Conservation (phyloP, 2,888 invertebrate genomes). For the Cistogaster globosa region DNA sequence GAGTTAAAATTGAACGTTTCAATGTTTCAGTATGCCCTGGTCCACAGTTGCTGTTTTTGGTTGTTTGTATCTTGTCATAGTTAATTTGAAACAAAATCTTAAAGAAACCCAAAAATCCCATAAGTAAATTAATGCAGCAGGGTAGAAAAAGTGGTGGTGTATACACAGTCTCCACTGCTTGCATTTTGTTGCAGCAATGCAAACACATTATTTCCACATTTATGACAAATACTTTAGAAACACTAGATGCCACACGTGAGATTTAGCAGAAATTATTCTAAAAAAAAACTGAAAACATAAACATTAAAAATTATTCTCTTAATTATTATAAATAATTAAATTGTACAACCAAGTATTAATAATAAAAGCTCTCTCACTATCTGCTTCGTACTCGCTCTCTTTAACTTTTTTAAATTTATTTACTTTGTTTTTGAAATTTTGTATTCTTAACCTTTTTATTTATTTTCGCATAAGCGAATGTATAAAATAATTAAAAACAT, state of each 20-base stretch:
- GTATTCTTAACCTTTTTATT: neutral
- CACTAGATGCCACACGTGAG: no score
- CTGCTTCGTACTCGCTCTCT: neutral
- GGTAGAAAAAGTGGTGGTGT: neutral
- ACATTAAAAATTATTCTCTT: neutral
- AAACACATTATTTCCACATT: neutral
- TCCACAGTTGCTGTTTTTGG: constrained; percentile 19
- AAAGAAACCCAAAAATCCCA: constrained; percentile 40
- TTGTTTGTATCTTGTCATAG: constrained; percentile 31
- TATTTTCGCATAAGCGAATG: neutral
- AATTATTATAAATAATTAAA: neutral
- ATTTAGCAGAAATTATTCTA: no score
- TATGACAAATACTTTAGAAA: neutral
- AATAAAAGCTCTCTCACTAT: constrained; percentile 25
- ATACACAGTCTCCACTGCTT: neutral
- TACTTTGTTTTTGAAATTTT: neutral
- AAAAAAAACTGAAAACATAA: no score
- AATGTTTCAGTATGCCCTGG: constrained; percentile 18
- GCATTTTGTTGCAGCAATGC: constrained; percentile 12
- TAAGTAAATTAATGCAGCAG: neutral
- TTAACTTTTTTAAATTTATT: neutral
- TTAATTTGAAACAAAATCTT: constrained; percentile 35
- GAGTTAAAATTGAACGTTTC: constrained; percentile 43
- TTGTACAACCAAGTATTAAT: constrained; percentile 1
- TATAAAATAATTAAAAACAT: neutral